Base-by-base conservation (phyloP, 2,888 invertebrate species). In the Eristalinus aeneus region DNA sequence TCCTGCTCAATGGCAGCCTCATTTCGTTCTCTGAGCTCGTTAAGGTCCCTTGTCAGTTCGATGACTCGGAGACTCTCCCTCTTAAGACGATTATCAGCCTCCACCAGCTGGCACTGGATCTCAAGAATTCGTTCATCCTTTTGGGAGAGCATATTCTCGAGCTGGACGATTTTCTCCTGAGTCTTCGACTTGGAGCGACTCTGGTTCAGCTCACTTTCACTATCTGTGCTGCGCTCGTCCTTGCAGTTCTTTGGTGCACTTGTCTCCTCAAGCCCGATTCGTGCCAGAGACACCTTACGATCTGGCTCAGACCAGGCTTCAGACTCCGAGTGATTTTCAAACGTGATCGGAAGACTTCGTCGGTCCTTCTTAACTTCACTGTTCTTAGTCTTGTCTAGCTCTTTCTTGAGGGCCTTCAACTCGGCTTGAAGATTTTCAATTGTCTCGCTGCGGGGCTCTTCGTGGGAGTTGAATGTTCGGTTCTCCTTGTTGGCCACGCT, bases 301-400 rank as follows among this genome's bases (percentile, higher is more conserved):
- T 97, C 97, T 0, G 97, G 97, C 90, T 97, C 97, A 0, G 97
- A 97, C 95, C 97, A 97, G 36, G 96, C 95, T 90, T 97, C 97
- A 0, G 97, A 97, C 90, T 97, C 97, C 1, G 95, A 92, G 65
- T 92, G 91, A 82, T 91, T 91, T 75, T 90, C 90, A 16, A 89
- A 67, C n/a, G 88, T 88, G 16, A 90, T 63, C 1, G 92, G 91
- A 67, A 92, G 68, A 8, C 92, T 92, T 10, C 92, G 91, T 1
- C 92, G 90, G 58, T 92, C 92, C 39, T 91, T 91, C 31, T 91
- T 91, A 8, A 73, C 88, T n/a, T 90, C 90, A 0, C 88, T 84
- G 58, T 63, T 77, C 61, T 89, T 90, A 0, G 90, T 88, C 60
- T 89, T 90, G 27, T 90, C 89, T 1, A 91, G 68, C 60, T 91